Percentiles rank a stretch among this genome's conserved stretches.
phyloP scores from a whole-genome alignment of 2,888 invertebrate genomes.

The Cenopis cana region DNA sequence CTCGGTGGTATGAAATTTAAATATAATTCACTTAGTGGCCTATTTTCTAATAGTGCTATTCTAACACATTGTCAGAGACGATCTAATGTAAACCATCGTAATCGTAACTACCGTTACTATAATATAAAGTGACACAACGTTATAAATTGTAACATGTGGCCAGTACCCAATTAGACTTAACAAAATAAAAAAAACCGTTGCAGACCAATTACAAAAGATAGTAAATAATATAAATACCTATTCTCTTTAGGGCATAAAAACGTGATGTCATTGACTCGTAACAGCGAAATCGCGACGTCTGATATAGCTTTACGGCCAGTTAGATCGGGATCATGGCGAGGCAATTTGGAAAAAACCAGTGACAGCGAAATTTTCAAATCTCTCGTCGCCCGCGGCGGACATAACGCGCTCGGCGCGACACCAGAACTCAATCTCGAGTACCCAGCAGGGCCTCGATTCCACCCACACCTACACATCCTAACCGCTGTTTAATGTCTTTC shows the following conservation, averaged over 20 bases:
- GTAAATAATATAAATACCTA: not conserved
- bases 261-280: conserved; percentile 18
- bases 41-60: too few relatives aligned
- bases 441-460: not conserved
- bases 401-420: conserved; percentile 48
- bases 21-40: too few relatives aligned
- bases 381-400: conserved; percentile 56
- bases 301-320: conserved; percentile 68
- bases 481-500: not conserved
- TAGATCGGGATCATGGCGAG: conserved; percentile 70
- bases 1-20: too few relatives aligned
- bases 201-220: not conserved
- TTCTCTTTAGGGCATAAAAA: conserved; percentile 11
- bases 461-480: not conserved
- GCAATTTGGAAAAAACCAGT: conserved; percentile 67
- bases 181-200: not conserved
- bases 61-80: too few relatives aligned
- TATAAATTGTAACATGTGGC: too few relatives aligned
- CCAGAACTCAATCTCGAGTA: conserved; percentile 37
- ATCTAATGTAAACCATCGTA: too few relatives aligned
- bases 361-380: conserved; percentile 68
- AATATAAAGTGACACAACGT: too few relatives aligned
- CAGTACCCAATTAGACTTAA: too few relatives aligned
- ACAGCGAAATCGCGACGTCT: conserved; percentile 18
- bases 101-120: too few relatives aligned